Evolutionary conservation across 2,888 invertebrate species (phyloP).

Genomic region (Luffia ferchaultella): DNA sequence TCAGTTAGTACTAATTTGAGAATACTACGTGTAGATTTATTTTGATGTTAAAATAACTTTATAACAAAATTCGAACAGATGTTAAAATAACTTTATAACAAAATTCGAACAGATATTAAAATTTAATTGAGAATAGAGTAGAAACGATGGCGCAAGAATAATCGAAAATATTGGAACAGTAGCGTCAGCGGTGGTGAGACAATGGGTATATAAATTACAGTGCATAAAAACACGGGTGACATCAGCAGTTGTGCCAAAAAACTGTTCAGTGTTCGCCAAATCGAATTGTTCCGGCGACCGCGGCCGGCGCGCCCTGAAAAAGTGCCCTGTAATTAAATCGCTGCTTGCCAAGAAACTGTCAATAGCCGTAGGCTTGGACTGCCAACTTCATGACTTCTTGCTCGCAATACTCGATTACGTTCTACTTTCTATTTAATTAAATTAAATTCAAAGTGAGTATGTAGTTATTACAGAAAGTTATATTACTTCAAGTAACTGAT

Average conservation of each 20-base stretch:
- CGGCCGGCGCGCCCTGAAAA: conserved; percentile 4
- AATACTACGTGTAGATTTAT: too few relatives aligned
- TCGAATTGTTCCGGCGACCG: conserved; percentile 4
- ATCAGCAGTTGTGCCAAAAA: conserved; percentile 33
- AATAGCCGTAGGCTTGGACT: conserved; percentile 22
- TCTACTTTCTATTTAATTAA: not conserved
- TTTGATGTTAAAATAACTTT: too few relatives aligned
- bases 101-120: not conserved
- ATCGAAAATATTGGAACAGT: not conserved
- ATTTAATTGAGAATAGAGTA: not conserved
- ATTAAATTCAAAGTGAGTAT: not conserved
- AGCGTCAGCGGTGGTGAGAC: not conserved
- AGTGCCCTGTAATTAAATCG: conserved; percentile 37
- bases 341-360: conserved; percentile 41
- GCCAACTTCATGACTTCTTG: not conserved
- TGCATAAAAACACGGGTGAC: conserved; percentile 32
- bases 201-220: conserved; percentile 22
- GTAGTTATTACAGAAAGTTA: too few relatives aligned
- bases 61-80: not conserved
- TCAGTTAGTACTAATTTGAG: too few relatives aligned
- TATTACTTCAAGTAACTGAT: too few relatives aligned
- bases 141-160: not conserved
- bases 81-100: too few relatives aligned
- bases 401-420: not conserved
- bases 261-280: conserved; percentile 9